Evolutionary conservation across 2,888 invertebrate species (phyloP).

Genomic region (Chrysotoxum bicinctum): DNA sequence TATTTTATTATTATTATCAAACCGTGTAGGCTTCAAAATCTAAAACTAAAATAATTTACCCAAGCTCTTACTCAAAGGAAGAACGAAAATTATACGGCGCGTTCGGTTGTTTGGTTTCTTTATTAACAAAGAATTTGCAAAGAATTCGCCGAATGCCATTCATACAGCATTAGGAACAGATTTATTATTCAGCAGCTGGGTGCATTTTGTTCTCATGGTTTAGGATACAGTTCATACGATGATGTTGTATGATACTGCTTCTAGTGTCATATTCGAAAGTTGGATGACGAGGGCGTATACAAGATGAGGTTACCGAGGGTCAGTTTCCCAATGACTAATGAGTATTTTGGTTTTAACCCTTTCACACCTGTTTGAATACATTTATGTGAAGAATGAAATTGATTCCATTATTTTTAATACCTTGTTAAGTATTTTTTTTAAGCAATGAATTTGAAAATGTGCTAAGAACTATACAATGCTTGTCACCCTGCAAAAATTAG

Average conservation of each 20-base stretch:
- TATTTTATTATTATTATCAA: slow-evolving; percentile 16
- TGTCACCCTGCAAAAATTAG: too few relatives aligned
- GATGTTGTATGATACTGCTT: background rate
- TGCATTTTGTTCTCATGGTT: background rate
- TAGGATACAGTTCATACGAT: background rate
- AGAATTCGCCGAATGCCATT: background rate
- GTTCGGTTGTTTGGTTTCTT: background rate
- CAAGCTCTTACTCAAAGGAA: slow-evolving; percentile 36
- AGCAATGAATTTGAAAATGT: too few relatives aligned
- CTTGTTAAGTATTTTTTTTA: too few relatives aligned
- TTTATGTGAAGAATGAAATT: too few relatives aligned
- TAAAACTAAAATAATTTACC: slow-evolving; percentile 41
- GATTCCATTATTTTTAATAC: too few relatives aligned
- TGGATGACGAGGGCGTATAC: background rate
- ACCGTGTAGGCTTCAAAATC: background rate
- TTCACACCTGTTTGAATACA: too few relatives aligned
- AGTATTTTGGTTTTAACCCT: too few relatives aligned
- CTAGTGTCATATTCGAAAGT: background rate
- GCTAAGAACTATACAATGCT: too few relatives aligned
- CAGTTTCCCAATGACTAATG: background rate
- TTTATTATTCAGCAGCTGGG: background rate
- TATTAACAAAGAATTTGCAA: slow-evolving; percentile 14
- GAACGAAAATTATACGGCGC: slow-evolving; percentile 24
- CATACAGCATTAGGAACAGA: slow-evolving; percentile 3
- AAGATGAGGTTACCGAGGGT: background rate